Evolutionary conservation across 1,140 invertebrate genomes (phyloP), one percentile per base, ranked within the genome.

Genomic region (Aporrectodea caliginosa): DNA sequence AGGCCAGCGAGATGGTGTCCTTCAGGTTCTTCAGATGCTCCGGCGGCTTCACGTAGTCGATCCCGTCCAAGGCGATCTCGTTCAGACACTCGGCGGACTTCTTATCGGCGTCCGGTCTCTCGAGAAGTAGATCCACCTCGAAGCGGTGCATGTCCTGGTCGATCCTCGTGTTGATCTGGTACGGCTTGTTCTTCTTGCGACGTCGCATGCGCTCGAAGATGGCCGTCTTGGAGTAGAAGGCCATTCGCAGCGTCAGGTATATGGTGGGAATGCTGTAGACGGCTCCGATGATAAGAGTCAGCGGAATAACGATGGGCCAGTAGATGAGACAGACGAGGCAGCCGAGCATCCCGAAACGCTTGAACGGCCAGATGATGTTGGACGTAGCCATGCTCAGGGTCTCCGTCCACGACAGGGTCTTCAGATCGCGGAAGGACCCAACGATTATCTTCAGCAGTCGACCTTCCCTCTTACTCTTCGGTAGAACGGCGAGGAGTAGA

Each of bases 261-360:
- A 87, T 70, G 0, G 85, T 86, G 16, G 86, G 86, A 22, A 87
- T 79, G 30, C 84, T 84, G 76, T 87, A 87, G 0, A 86, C 14
- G 22, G 81, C 71, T 72, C 85, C 84, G 1, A 86, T 78, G 14
- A 84, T 1, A 1, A 81, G 69, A 58, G 83, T 84, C 2, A 85
- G 29, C 12, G 86, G 86, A 1, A 83, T 33, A 0, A 82, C 82
- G 0, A 85, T 6, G 1, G 80, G 78, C 27, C 82, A 80, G 73
- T 86, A 86, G 0, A 86, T 29, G 14, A 84, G 84, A 14, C 81
- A 84, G 2, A 85, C n/a, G 68, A 78, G 32, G n/a, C 68, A 71
- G 68, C 77, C 77, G 35, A 78, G 70, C 14, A 78, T 31, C 58
- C 77, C 77, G 70, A 32, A 71, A 1, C 35, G 30, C 33, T 78